These are phyloP conservation scores for Fratercula arctica DNA, from an alignment of 2,797 vertebrate genomes.

Conservation along the genomic window DNA sequence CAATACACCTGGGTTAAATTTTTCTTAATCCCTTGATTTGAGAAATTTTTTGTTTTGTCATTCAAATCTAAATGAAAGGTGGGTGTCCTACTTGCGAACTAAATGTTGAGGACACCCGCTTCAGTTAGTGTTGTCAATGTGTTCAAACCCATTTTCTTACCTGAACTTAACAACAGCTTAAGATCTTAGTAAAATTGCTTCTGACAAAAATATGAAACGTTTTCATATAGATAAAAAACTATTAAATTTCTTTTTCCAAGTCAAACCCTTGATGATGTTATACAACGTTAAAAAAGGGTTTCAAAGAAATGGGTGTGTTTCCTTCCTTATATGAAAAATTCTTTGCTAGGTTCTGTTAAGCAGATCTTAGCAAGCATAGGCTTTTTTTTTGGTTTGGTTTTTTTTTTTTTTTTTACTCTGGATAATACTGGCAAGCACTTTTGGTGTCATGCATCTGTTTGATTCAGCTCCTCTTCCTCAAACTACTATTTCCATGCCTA, in stretches of 20 bases:
- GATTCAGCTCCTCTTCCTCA: neutral
- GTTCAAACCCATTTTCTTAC: neutral
- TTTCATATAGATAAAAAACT: neutral
- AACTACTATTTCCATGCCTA: neutral
- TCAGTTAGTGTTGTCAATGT: neutral
- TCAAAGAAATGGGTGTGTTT: neutral
- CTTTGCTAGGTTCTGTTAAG: neutral
- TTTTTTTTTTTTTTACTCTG: neutral
- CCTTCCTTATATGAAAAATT: neutral
- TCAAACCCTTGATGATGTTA: neutral
- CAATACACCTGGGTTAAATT: neutral
- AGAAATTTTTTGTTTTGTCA: neutral
- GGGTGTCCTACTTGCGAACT: neutral
- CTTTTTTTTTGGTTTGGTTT: no score
- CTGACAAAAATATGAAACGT: neutral
- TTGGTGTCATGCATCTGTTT: neutral
- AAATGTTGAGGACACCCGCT: fast-evolving
- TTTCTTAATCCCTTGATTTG: neutral
- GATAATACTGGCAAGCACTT: neutral
- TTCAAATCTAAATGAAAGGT: neutral
- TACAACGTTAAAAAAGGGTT: neutral
- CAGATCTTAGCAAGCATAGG: neutral
- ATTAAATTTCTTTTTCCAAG: neutral
- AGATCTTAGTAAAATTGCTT: neutral
- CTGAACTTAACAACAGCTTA: neutral